These are phyloP conservation scores for Etheostoma nigrum DNA, from an alignment of 2,797 vertebrate genomes.

Conservation along the genomic window DNA sequence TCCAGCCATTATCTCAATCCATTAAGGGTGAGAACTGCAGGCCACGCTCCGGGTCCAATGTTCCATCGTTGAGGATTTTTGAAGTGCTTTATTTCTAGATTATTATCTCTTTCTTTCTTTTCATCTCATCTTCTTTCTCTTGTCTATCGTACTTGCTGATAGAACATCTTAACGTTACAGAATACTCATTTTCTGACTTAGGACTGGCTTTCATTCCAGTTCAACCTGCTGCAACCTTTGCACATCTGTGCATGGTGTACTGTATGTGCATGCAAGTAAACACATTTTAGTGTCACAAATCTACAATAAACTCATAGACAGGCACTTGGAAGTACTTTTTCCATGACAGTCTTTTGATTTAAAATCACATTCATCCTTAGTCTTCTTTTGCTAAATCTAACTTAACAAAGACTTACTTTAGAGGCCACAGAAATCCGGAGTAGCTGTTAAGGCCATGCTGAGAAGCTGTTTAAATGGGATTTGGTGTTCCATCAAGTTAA, in stretches of 20 bases:
- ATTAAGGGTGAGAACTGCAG: constrained; percentile 82
- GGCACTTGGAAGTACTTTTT: background rate
- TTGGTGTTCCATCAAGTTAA: constrained; percentile 50
- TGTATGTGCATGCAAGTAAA: background rate
- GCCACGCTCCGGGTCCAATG: constrained; percentile 74
- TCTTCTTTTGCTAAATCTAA: constrained; percentile 26
- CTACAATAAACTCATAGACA: background rate
- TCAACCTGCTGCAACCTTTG: constrained; percentile 23
- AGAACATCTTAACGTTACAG: constrained; percentile 30
- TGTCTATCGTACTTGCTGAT: constrained; percentile 48
- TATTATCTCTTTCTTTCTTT: constrained; percentile 43
- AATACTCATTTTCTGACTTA: constrained; percentile 18
- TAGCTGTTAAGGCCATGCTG: constrained; percentile 20
- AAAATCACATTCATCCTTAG: constrained; percentile 15
- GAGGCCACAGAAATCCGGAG: constrained; percentile 33
- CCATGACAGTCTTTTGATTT: constrained; percentile 4
- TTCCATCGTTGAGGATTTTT: constrained; percentile 68
- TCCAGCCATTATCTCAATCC: constrained; percentile 83
- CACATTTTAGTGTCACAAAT: background rate
- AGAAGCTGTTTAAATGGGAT: constrained; percentile 36
- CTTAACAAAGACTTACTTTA: constrained; percentile 30
- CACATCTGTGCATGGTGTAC: background rate
- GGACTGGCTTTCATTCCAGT: constrained; percentile 16
- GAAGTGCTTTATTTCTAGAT: constrained; percentile 59
- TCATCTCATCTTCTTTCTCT: background rate